phyloP scores from a whole-genome alignment of 1,140 invertebrate genomes.

The Alviniconcha marisindica region DNA sequence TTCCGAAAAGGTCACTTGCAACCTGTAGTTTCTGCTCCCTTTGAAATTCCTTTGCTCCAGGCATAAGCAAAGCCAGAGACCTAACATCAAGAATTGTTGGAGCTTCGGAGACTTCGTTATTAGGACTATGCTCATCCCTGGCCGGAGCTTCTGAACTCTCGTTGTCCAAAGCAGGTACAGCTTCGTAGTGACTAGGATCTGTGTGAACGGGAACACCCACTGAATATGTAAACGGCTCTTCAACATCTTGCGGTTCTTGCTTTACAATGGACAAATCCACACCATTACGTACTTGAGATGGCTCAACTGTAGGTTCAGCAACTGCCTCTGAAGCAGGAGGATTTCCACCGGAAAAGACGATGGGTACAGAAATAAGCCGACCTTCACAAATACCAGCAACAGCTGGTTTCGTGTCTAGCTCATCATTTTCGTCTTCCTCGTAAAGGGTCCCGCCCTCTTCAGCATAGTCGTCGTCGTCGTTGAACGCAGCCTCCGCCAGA shows the following conservation, averaged over 20 bases:
- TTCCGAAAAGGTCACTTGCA: too few relatives aligned
- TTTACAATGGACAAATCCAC: constrained; percentile 6
- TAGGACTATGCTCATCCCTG: background rate
- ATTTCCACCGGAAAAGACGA: background rate
- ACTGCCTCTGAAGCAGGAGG: background rate
- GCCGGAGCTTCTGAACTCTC: too few relatives aligned
- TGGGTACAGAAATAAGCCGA: background rate
- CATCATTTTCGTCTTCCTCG: background rate
- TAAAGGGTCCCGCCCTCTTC: background rate
- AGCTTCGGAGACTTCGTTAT: background rate
- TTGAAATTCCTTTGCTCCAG: background rate
- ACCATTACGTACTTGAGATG: background rate
- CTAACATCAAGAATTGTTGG: constrained; percentile 4
- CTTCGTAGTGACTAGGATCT: too few relatives aligned
- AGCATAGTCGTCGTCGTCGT: background rate
- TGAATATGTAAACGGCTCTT: background rate
- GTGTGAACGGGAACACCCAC: too few relatives aligned
- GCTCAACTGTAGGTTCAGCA: background rate
- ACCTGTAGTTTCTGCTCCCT: too few relatives aligned
- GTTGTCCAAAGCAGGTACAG: too few relatives aligned
- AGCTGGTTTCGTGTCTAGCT: background rate
- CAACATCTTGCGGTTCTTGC: background rate
- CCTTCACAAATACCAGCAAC: background rate
- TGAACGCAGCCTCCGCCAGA: too few relatives aligned
- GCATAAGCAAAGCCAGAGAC: background rate